Evolutionary conservation across 2,888 invertebrate genomes (phyloP), one percentile per base, ranked within the genome.

Genomic region (Venusia cambrica): DNA sequence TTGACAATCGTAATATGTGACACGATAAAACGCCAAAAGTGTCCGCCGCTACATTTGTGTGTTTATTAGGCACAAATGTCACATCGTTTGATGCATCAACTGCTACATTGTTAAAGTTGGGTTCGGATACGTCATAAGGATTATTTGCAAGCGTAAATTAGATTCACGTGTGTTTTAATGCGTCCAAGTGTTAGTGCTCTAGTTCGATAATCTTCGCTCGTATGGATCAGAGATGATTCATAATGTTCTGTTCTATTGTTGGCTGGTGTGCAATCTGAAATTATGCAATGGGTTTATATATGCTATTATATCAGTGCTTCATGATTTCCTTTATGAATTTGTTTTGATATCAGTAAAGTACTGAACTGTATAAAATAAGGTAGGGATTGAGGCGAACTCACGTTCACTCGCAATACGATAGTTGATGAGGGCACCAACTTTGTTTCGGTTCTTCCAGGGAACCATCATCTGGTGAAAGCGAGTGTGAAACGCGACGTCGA

Each of bases 161-260:
- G 81, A 60, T 75, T 80, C 85, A 81, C 85, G 81, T 87, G 84
- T 73, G 69, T 84, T 83, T 80, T 85, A 87, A 85, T 87, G 85
- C 77, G 79, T 73, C 66, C 70, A 69, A 79, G 74, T 76, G 78
- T 76, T 77, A 73, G 80, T 73, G 85, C 62, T 84, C 85, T 71
- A 85, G 74, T 83, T 84, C 72, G 84, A 85, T 87, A 85, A 85
- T 87, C 85, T 85, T 80, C 71, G 71, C 60, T 67, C 61, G 74
- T 68, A 71, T 69, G 79, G 81, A 85, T 84, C 83, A 75, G 73
- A 69, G 73, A 77, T 85, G 85, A 85, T 77, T 85, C 85, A 85
- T 77, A 84, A 77, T 77, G 68, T 64, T 65, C 62, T 60, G 71
- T 71, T 74, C 85, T 85, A 85, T 85, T 87, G 85, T 85, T 80